Evolutionary conservation across 2,888 invertebrate genomes (phyloP).

Genomic region (Kryphioiulus occultus): DNA sequence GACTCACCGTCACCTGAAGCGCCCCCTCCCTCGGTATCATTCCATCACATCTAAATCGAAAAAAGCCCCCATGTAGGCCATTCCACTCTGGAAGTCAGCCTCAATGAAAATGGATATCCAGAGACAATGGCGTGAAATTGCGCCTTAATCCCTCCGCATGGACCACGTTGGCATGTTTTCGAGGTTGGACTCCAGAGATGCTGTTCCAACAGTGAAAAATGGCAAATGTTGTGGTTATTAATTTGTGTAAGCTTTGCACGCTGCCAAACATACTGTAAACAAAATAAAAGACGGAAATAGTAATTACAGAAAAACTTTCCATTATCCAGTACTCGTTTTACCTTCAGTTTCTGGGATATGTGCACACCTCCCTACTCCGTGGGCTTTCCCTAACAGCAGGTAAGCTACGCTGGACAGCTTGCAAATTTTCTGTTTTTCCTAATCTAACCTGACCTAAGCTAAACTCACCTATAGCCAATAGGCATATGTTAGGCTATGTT

Average conservation of each 20-base stretch:
- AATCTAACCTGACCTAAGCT: too few relatives aligned
- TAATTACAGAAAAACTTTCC: not conserved
- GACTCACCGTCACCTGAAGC: constrained; percentile 29
- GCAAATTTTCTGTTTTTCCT: too few relatives aligned
- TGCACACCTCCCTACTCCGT: too few relatives aligned
- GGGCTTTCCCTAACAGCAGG: too few relatives aligned
- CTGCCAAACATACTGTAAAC: not conserved
- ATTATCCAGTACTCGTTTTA: too few relatives aligned
- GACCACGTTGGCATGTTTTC: not conserved
- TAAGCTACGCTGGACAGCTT: too few relatives aligned
- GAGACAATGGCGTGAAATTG: constrained; percentile 35
- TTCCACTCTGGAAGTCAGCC: not conserved
- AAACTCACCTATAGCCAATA: too few relatives aligned
- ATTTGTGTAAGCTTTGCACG: not conserved
- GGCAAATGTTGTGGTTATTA: not conserved
- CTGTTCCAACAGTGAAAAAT: not conserved
- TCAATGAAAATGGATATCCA: constrained; percentile 20
- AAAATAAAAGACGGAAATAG: not conserved
- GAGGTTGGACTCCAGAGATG: not conserved
- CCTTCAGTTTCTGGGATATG: too few relatives aligned
- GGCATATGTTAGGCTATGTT: too few relatives aligned
- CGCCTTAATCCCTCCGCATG: constrained; percentile 19
- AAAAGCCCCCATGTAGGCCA: constrained; percentile 25
- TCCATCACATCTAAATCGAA: constrained; percentile 35
- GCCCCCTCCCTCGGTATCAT: constrained; percentile 25